phyloP scores from a whole-genome alignment of 2,797 vertebrate species.

The Nasua narica region DNA sequence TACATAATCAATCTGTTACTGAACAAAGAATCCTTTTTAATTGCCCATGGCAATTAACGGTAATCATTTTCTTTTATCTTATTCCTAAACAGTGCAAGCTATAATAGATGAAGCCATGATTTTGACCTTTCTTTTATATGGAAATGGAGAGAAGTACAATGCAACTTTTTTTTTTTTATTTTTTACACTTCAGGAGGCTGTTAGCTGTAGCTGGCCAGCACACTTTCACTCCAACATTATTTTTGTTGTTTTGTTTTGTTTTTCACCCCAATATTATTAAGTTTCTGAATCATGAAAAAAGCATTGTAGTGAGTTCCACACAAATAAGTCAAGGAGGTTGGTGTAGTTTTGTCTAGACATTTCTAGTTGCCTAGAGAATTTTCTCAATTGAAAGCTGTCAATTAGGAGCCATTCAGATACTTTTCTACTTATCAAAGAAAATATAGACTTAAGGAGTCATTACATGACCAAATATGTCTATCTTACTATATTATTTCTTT shows the following conservation, averaged over 20 bases:
- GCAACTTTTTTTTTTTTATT: neutral
- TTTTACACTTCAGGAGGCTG: neutral
- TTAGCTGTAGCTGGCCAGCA: neutral
- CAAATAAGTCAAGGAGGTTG: neutral
- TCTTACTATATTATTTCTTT: conserved; percentile 3
- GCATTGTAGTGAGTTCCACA: neutral
- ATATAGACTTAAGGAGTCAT: neutral
- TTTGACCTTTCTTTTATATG: conserved; percentile 48
- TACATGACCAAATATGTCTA: conserved; percentile 3
- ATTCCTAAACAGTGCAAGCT: neutral
- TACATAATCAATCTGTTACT: conserved; percentile 73
- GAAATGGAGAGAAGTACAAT: neutral
- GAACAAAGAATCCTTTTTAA: conserved; percentile 73
- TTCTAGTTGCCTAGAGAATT: neutral
- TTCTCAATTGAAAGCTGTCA: neutral
- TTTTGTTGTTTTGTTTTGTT: neutral
- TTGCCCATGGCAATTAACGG: conserved; percentile 61
- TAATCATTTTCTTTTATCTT: conserved; percentile 67
- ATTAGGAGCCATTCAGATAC: neutral
- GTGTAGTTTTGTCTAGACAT: neutral
- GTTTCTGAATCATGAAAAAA: neutral
- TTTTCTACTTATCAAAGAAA: conserved; percentile 37
- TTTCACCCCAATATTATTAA: neutral
- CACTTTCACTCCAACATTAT: neutral
- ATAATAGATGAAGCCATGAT: neutral